These are phyloP conservation scores for Pongo pygmaeus DNA, from an alignment of 2,113 vertebrate species.

Conservation along the genomic window DNA sequence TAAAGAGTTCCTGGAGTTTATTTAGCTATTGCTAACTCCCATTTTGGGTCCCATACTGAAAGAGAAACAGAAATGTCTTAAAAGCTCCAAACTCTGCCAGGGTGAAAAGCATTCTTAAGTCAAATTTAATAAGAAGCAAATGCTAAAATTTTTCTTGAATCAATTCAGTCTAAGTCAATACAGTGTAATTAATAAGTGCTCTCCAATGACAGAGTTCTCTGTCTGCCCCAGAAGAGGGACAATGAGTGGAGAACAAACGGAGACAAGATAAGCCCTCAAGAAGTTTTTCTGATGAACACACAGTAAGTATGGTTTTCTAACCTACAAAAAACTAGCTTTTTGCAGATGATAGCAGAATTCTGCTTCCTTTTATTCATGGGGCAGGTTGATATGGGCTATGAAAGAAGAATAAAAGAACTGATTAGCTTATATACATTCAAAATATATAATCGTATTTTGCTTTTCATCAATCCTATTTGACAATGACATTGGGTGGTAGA, in stretches of 20 bases:
- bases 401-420: neutral
- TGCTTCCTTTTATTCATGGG: neutral
- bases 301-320: neutral
- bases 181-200: neutral
- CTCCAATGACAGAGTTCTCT: neutral
- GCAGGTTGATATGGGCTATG: neutral
- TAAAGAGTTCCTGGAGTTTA: conserved; percentile 50
- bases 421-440: neutral
- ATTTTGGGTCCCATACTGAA: neutral
- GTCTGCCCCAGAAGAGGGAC: neutral
- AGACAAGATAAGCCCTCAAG: neutral
- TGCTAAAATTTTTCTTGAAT: conserved; percentile 29
- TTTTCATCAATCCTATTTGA: neutral
- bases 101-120: conserved; percentile 23
- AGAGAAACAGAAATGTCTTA: conserved; percentile 44
- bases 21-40: conserved; percentile 29
- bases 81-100: neutral
- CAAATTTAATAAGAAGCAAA: conserved; percentile 46
- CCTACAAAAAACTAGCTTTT: neutral
- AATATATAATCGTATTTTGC: neutral
- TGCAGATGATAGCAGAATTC: neutral
- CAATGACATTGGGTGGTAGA: neutral
- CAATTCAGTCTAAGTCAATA: neutral
- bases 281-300: neutral
- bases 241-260: neutral